Evolutionary conservation across 2,797 vertebrate species (phyloP).

Genomic region (Chaunax sp.): DNA sequence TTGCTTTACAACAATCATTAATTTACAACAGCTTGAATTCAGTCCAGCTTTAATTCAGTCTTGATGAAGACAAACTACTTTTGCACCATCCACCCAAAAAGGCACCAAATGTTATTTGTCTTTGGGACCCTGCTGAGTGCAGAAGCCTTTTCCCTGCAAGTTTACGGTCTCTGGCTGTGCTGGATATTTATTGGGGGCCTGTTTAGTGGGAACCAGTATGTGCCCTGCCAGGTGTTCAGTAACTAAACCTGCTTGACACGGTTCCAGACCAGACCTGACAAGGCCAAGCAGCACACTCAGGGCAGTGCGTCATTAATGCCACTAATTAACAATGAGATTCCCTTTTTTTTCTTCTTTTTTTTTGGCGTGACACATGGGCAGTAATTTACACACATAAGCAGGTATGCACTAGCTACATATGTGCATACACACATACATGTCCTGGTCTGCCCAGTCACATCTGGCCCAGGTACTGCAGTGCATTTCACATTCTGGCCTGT

Average conservation of each 20-base stretch:
- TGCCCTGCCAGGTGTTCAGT: slow-evolving; percentile 74
- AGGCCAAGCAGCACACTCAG: slow-evolving; percentile 40
- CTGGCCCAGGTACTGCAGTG: slow-evolving; percentile 68
- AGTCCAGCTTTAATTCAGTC: slow-evolving; percentile 52
- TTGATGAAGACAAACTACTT: slow-evolving; percentile 72
- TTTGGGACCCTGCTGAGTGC: slow-evolving; percentile 72
- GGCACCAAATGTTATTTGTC: slow-evolving; percentile 81
- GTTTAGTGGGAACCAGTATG: slow-evolving; percentile 63
- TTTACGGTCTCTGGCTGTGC: slow-evolving; percentile 82
- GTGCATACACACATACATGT: slow-evolving; percentile 23
- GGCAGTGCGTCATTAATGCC: slow-evolving; percentile 47
- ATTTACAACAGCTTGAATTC: slow-evolving; percentile 60
- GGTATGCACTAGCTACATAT: not conserved
- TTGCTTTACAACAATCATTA: slow-evolving; percentile 40
- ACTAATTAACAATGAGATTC: slow-evolving; percentile 53
- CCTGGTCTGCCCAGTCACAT: slow-evolving; percentile 71
- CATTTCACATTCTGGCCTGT: slow-evolving; percentile 68
- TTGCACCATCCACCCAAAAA: slow-evolving; percentile 52
- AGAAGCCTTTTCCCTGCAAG: slow-evolving; percentile 68
- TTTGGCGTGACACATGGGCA: slow-evolving; percentile 6
- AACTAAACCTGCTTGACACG: slow-evolving; percentile 56
- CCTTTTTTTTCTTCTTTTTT: not conserved
- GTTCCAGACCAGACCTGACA: slow-evolving; percentile 43
- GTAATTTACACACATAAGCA: slow-evolving; percentile 12
- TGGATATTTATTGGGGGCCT: slow-evolving; percentile 83